Evolutionary conservation across 2,888 invertebrate species (phyloP).

Genomic region (Lithosia quadra): DNA sequence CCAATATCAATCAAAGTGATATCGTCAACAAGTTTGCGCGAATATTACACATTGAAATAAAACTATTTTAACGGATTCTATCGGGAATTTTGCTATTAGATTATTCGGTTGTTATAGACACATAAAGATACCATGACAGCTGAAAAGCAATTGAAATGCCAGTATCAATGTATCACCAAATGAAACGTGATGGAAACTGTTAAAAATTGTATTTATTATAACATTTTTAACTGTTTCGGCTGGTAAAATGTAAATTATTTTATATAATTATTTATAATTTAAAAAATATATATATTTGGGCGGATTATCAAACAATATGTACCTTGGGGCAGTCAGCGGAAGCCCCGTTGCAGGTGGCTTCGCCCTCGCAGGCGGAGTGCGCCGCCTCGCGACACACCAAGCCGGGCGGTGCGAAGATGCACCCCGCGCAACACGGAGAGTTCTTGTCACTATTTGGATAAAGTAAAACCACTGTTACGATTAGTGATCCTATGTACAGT

Average conservation of each 20-base stretch:
- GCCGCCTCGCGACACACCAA: constrained; percentile 96
- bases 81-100: too few relatives aligned
- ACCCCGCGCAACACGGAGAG: constrained; percentile 97
- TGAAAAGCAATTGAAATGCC: neutral
- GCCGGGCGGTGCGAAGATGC: constrained; percentile 94
- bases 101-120: too few relatives aligned
- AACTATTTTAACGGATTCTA: too few relatives aligned
- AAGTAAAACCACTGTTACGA: neutral
- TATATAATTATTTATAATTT: too few relatives aligned
- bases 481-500: neutral
- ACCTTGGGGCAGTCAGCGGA: constrained; percentile 84
- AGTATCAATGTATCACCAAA: too few relatives aligned
- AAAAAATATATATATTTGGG: too few relatives aligned
- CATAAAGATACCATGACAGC: too few relatives aligned
- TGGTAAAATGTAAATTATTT: too few relatives aligned
- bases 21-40: too few relatives aligned
- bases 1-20: neutral
- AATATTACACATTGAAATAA: neutral
- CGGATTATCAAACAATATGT: neutral
- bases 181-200: too few relatives aligned
- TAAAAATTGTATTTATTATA: neutral
- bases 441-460: constrained; percentile 94
- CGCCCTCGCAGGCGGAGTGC: constrained; percentile 96
- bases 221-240: neutral
- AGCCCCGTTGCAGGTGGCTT: constrained; percentile 94